These are phyloP conservation scores for Ivindomyrus marchei DNA, from an alignment of 2,113 vertebrate species.

Conservation along the genomic window DNA sequence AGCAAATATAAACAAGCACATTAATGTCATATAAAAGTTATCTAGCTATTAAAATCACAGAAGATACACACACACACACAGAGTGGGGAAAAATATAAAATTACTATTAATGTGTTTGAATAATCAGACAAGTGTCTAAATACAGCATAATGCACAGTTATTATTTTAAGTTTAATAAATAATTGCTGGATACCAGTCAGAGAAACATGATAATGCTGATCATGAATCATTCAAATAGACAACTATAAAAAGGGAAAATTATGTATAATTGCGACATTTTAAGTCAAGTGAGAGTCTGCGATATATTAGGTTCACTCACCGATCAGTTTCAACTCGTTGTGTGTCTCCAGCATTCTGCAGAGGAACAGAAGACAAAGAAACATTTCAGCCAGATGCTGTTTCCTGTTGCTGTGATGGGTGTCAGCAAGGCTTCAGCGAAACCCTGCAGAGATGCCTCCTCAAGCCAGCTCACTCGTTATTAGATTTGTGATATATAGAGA, in stretches of 20 bases:
- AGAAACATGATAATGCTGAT: background rate
- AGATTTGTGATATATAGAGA: background rate
- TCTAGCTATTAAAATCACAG: background rate
- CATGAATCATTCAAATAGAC: background rate
- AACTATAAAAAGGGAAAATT: background rate
- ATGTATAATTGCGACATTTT: background rate
- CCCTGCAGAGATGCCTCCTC: background rate
- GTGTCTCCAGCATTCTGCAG: constrained; percentile 65
- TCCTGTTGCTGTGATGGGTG: background rate
- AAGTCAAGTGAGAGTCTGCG: background rate
- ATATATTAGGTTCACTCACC: constrained; percentile 48
- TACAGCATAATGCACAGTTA: background rate
- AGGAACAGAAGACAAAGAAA: constrained; percentile 32
- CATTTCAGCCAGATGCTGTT: background rate
- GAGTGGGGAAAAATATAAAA: background rate
- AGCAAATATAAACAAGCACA: background rate
- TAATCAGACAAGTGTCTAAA: background rate
- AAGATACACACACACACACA: background rate
- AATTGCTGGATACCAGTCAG: background rate
- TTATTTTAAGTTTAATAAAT: background rate
- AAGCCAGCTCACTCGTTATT: background rate
- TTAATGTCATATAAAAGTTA: background rate
- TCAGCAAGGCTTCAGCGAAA: background rate
- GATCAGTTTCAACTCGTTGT: constrained; percentile 61
- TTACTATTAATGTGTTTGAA: background rate